These are phyloP conservation scores for Mionectes macconnelli DNA, from an alignment of 2,113 vertebrate species.

Conservation along the genomic window DNA sequence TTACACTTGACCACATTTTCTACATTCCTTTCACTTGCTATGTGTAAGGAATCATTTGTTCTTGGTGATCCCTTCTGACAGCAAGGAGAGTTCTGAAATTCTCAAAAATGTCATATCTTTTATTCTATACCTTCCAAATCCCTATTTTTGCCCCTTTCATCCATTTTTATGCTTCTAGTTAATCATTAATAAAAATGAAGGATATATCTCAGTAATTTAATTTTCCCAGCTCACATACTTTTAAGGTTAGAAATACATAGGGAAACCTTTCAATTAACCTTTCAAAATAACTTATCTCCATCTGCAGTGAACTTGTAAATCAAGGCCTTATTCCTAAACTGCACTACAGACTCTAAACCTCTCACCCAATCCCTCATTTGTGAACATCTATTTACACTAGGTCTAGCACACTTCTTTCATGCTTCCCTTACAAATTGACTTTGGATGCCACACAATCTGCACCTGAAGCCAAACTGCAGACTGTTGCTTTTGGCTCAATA, in stretches of 20 bases:
- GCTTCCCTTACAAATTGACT: not conserved
- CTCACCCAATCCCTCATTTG: not conserved
- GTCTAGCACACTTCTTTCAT: not conserved
- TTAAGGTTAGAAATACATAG: not conserved
- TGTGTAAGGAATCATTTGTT: not conserved
- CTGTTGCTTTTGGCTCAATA: not conserved
- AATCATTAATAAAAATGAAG: not conserved
- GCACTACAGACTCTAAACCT: not conserved
- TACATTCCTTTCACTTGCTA: not conserved
- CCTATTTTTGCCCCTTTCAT: not conserved
- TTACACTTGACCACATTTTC: not conserved
- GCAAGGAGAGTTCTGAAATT: not conserved
- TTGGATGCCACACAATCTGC: not conserved
- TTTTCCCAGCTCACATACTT: not conserved
- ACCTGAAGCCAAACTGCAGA: not conserved
- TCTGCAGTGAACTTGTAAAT: not conserved
- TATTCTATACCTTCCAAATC: not conserved
- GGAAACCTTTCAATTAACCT: not conserved
- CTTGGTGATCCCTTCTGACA: not conserved
- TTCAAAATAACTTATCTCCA: not conserved
- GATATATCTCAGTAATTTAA: not conserved
- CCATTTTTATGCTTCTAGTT: not conserved
- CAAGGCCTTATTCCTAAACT: not conserved
- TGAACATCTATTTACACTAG: not conserved
- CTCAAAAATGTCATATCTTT: not conserved